phyloP scores from a whole-genome alignment of 2,797 vertebrate genomes.

The Crax fasciolata region DNA sequence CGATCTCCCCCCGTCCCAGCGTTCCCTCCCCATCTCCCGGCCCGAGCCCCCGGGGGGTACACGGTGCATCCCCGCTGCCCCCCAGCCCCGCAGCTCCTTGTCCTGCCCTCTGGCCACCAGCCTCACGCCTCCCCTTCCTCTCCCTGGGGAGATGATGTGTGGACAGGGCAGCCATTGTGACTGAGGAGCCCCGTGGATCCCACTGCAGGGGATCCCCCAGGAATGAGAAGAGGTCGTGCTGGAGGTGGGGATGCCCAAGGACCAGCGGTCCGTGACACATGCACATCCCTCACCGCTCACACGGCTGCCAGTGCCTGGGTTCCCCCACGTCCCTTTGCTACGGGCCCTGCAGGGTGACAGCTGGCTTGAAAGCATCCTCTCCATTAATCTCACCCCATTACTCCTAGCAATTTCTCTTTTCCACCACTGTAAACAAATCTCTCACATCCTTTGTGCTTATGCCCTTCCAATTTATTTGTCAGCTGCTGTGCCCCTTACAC shows the following conservation, averaged over 20 bases:
- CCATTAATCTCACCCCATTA: background rate
- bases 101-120: too few species aligned
- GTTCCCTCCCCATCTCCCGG: too few species aligned
- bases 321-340: background rate
- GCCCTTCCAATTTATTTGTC: background rate
- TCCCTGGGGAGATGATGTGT: too few species aligned
- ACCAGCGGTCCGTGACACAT: background rate
- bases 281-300: background rate
- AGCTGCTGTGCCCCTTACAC: background rate
- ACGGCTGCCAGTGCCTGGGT: background rate
- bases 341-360: background rate
- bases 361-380: background rate
- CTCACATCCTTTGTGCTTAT: background rate
- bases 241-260: background rate
- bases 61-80: background rate
- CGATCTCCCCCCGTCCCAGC: too few species aligned
- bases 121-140: too few species aligned
- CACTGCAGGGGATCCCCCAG: background rate
- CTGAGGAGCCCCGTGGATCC: fast-evolving
- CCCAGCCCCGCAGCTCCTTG: background rate
- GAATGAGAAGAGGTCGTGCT: background rate
- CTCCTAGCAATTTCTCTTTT: background rate
- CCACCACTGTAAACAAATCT: background rate
- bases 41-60: too few species aligned
- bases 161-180: too few species aligned